A percentile compares a stretch with the other conserved stretches of the same genome.
phyloP scores from a whole-genome alignment of 2,888 invertebrate species.

The Ernsta delagoae region DNA sequence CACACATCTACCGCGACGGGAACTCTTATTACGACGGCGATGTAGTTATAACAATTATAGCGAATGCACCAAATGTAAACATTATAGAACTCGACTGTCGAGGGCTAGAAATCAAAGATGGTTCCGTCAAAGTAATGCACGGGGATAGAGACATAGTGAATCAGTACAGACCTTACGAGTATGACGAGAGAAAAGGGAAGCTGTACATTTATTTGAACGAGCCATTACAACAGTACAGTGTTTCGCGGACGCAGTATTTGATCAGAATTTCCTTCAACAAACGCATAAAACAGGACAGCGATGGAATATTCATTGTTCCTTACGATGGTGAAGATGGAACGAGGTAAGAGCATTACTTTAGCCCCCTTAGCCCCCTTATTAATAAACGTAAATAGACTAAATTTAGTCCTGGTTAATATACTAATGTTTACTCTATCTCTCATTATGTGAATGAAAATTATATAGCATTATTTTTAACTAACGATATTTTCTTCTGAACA shows the following conservation, averaged over 20 bases:
- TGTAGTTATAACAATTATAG: slow-evolving; percentile 69
- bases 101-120: slow-evolving; percentile 59
- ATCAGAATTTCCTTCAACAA: slow-evolving; percentile 65
- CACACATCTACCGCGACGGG: slow-evolving; percentile 56
- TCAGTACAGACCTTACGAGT: slow-evolving; percentile 61
- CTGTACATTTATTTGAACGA: slow-evolving; percentile 66
- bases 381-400: too few species aligned
- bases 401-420: too few species aligned
- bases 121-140: slow-evolving; percentile 61
- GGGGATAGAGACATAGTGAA: slow-evolving; percentile 62
- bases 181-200: slow-evolving; percentile 57
- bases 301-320: slow-evolving; percentile 65
- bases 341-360: slow-evolving; percentile 14
- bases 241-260: slow-evolving; percentile 57
- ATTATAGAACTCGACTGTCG: slow-evolving; percentile 68
- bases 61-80: slow-evolving; percentile 65
- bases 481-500: too few species aligned
- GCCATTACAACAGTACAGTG: slow-evolving; percentile 59
- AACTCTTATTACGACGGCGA: slow-evolving; percentile 69
- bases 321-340: slow-evolving; percentile 59
- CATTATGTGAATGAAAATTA: too few species aligned
- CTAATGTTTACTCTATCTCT: too few species aligned
- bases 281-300: slow-evolving; percentile 52
- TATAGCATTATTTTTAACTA: too few species aligned
- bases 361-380: too few species aligned